Evolutionary conservation across 2,113 vertebrate genomes (phyloP), one percentile per base, ranked within the genome.

Genomic region (Tursiops truncatus): DNA sequence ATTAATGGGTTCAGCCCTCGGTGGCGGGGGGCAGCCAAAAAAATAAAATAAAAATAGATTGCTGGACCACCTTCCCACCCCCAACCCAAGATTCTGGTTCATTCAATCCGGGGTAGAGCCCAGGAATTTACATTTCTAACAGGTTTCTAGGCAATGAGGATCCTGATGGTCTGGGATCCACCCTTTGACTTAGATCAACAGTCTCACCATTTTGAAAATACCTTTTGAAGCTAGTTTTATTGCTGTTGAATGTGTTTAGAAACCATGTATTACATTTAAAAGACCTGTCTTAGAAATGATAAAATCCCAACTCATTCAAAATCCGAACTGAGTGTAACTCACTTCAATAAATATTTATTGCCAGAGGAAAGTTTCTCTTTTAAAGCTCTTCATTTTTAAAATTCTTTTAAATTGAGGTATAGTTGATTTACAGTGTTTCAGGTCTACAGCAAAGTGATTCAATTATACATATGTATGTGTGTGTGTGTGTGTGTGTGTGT

Each of bases 151-250:
- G 11, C 26, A 33, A 56, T 73, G 21, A 4, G 38, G 11, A 60
- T 58, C 15, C 23, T 31, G 2, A 74, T 38, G 5, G 21, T 25
- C 62, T 56, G 73, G 33, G 53, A 23, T 13, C 23, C 47, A 88
- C 21, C 65, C n/a, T 76, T 67, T 71, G 23, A 28, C 13, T 68
- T 88, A 82, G 18, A 62, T 62, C 21, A 87, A 14, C 28, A 68
- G 41, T 71, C 56, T 94, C 28, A 67, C 2, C 53, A 63, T 53
- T 94, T 83, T 15, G 9, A 79, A 92, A 82, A 85, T 58, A 21
- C 47, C 77, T 81, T 94, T 80, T 79, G 77, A 95, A 96, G 26
- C n/a, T 70, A 44, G 50, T 83, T 65, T 92, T 86, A 25, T 87
- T 90, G 38, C 79, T 93, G 20, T 56, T 71, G 38, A 71, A 77